A percentile compares a stretch with the other conserved stretches of the same genome.
Evolutionary conservation across 1,140 invertebrate genomes (phyloP).

Genomic region (Acyrthosiphon pisum): DNA sequence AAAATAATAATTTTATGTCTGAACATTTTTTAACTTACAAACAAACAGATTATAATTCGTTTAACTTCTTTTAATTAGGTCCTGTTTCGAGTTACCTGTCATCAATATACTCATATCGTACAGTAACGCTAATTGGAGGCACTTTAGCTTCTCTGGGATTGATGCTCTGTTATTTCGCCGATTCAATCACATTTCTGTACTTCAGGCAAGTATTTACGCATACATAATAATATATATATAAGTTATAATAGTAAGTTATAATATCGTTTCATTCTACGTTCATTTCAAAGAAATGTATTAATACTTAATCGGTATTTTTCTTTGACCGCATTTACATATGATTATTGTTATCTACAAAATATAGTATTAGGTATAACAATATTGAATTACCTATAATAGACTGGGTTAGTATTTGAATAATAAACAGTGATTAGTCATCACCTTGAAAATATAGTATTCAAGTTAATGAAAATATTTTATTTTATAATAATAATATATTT

Average conservation of each 20-base stretch:
- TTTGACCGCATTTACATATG: background rate
- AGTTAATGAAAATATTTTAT: too few species aligned
- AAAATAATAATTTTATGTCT: background rate
- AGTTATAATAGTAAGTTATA: background rate
- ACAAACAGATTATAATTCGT: background rate
- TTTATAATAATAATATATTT: background rate
- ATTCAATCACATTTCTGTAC: conserved; percentile 77
- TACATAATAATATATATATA: background rate
- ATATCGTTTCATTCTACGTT: background rate
- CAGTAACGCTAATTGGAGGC: conserved; percentile 85
- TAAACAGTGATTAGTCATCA: background rate
- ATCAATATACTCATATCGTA: conserved; percentile 89
- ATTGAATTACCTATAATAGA: background rate
- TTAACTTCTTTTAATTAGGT: conserved; percentile 69
- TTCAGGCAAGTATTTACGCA: conserved; percentile 69
- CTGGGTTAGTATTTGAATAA: background rate
- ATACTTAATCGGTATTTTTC: background rate
- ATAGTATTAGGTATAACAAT: background rate
- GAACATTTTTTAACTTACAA: background rate
- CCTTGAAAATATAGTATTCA: background rate
- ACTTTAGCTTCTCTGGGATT: conserved; percentile 83
- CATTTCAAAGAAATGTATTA: conserved; percentile 18
- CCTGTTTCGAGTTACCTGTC: conserved; percentile 89
- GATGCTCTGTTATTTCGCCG: conserved; percentile 83
- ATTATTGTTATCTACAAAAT: background rate